phyloP scores from a whole-genome alignment of 2,888 invertebrate species.

The Acanthoscelides obtectus region DNA sequence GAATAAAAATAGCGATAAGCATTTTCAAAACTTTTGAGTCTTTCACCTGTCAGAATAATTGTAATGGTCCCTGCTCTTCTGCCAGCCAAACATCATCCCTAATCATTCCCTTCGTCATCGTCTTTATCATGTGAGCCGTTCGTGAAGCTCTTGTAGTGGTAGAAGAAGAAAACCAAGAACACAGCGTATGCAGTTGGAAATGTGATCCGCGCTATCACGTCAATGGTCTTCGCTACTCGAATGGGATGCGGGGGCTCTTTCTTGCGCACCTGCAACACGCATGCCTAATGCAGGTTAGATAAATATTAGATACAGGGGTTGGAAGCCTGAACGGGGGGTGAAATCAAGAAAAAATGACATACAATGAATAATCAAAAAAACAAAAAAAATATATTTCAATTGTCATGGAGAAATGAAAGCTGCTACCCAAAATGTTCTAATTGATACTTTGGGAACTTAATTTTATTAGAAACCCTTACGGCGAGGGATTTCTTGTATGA shows the following conservation, averaged over 20 bases:
- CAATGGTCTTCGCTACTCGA: conserved; percentile 89
- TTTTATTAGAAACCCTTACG: too few relatives aligned
- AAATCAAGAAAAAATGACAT: too few relatives aligned
- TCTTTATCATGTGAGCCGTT: conserved; percentile 46
- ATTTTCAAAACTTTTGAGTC: too few relatives aligned
- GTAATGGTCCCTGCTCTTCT: background rate
- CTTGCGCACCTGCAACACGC: conserved; percentile 82
- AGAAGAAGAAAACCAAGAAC: conserved; percentile 93
- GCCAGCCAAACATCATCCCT: background rate
- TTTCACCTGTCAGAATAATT: background rate
- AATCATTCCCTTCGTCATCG: conserved; percentile 1
- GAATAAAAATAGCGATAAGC: too few relatives aligned
- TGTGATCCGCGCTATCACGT: conserved; percentile 89
- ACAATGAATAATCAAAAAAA: too few relatives aligned
- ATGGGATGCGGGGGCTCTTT: conserved; percentile 91
- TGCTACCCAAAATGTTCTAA: too few relatives aligned
- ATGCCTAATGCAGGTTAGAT: conserved; percentile 57
- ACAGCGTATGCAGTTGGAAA: conserved; percentile 91
- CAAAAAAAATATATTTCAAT: too few relatives aligned
- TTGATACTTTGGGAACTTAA: too few relatives aligned
- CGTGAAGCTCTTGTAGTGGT: conserved; percentile 85
- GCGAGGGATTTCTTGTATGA: too few relatives aligned
- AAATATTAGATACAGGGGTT: conserved; percentile 14
- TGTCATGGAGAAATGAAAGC: too few relatives aligned
- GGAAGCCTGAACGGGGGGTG: background rate